Base-by-base conservation (phyloP, 2,113 vertebrate species). In the Rhinolophus sinicus region DNA sequence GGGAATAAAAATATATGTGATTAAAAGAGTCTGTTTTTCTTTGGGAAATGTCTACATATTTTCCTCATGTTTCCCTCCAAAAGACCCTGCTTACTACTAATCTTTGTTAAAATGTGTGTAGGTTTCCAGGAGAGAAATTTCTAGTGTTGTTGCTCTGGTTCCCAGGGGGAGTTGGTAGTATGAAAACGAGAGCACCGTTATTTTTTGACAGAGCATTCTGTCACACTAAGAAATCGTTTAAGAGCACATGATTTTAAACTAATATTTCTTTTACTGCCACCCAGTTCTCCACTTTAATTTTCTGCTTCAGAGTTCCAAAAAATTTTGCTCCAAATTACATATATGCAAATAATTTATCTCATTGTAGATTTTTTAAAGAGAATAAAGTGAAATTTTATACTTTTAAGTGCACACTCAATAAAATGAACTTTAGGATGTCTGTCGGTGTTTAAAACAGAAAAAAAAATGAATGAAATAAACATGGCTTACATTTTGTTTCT, bases 391-490 rank as follows among this genome's bases (percentile, higher is more conserved):
- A 87, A 58, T 78, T 54, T 6, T 38, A 64, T 64, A 90, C 47
- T 62, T 67, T 88, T 69, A 62, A 33, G 35, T 69, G 16, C 28
- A 82, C 24, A 80, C 58, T 28, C 38, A 56, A n/a, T 69, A 83
- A 81, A 88, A 81, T 77, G 62, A 91, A 88, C 21, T 92, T 83
- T 67, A 92, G 40, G 40, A 28, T 47, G 2, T 69, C 12, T 67
- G 28, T 70, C 69, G 75, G 87, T 65, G 88, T 75, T 86, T 91
- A 82, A 76, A 91, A 73, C 35, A 83, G 47, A 26, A 93, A 88
- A 93, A 83, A 76, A 38, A 60, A 28, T 52, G 62, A 78, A 67
- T 33, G 35, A 87, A 91, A 65, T 80, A 60, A 50, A 87, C 90
- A n/a, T 73, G 69, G 6, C 56, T 80, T 54, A 73, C 24, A 73